Base-by-base conservation (phyloP, 2,888 invertebrate species). In the Latrodectus elegans region DNA sequence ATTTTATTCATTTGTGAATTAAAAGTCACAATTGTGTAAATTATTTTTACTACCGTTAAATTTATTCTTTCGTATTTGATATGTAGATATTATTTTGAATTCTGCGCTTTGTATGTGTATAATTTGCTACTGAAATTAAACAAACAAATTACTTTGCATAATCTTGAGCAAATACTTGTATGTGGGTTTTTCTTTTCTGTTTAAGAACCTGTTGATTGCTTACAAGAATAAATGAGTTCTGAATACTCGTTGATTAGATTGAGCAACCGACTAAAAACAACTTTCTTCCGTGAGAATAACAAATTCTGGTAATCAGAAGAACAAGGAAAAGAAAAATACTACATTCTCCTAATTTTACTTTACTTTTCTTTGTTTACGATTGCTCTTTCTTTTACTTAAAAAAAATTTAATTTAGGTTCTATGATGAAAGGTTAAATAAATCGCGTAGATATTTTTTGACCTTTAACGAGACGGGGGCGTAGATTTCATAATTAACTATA, bases 151-250 rank as follows among this genome's bases (percentile, higher is more conserved):
- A 38, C 38, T 38, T 38, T 38, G 38, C 38, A 38, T 38, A 38
- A 38, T 38, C 38, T 38, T 38, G 38, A 38, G 38, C 38, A 38
- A 38, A 38, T 38, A 38, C 38, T 38, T 38, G 38, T 38, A 38
- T 0, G 38, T 38, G 6, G 38, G 4, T 38, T 38, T 38, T 38
- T 38, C 38, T 6, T 4, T 38, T 38, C 12, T 11, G n/a, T 60
- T 68, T 15, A 67, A 38, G 55, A 55, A 82, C 82, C 74, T 82
- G 82, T 82, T 82, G 82, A 82, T 82, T 82, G 64, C 75, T 70
- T 82, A 22, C 55, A 15, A 67, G 60, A 75, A 55, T 17, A 82
- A 67, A 75, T 55, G 71, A 75, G 68, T 82, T 82, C 15, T 17
- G n/a, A 52, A 55, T 22, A 68, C 17, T 14, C 49, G 17, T 22